phyloP scores from a whole-genome alignment of 2,888 invertebrate genomes.

The Drosophila kokeensis region DNA sequence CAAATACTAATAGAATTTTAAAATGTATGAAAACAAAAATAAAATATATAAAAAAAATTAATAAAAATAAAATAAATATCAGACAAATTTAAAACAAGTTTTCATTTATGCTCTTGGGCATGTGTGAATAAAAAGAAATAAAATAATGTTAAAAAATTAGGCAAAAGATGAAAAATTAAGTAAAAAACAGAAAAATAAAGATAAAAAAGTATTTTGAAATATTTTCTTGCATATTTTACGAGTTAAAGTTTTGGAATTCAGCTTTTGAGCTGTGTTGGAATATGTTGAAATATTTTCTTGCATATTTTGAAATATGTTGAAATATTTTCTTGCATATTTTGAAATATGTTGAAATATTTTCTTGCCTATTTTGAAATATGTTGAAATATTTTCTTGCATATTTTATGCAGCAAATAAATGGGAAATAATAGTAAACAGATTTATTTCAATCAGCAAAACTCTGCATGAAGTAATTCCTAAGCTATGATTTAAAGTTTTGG shows the following conservation, averaged over 20 bases:
- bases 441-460: not conserved
- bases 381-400: not conserved
- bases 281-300: not conserved
- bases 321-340: not conserved
- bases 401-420: not conserved
- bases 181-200: accelerated
- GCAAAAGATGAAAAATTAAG: too few relatives aligned
- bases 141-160: not conserved
- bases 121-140: not conserved
- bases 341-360: not conserved
- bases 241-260: too few relatives aligned
- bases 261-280: too few relatives aligned
- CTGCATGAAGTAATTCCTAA: not conserved
- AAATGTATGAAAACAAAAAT: constrained; percentile 56
- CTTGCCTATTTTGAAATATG: not conserved
- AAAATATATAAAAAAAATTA: constrained; percentile 42
- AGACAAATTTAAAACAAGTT: constrained; percentile 31
- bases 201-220: not conserved
- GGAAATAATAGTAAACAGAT: too few relatives aligned
- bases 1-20: constrained; percentile 66
- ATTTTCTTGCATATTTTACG: not conserved
- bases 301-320: not conserved
- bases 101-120: not conserved
- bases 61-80: constrained; percentile 68
- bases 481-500: not conserved